phyloP scores from a whole-genome alignment of 2,113 vertebrate genomes.

The Phalacrocorax pelagicus region DNA sequence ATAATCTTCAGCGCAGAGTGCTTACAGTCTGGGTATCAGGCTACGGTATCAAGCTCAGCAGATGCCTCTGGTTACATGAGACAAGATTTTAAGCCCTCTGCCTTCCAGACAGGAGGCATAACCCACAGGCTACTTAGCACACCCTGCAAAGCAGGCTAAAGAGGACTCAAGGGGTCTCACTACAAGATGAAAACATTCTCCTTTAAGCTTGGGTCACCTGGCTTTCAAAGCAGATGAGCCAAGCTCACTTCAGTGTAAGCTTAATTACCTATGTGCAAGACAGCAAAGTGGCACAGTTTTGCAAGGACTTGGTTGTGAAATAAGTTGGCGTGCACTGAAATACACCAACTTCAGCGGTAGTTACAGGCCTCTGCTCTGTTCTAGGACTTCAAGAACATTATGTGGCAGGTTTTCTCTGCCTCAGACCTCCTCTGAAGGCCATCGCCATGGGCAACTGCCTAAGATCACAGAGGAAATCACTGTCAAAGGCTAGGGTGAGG shows the following conservation, averaged over 20 bases:
- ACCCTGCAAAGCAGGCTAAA: not conserved
- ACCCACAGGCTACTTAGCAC: conserved; percentile 12
- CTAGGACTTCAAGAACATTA: not conserved
- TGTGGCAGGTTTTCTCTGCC: not conserved
- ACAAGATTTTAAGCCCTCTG: conserved; percentile 9
- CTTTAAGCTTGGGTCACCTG: not conserved
- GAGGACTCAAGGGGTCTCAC: not conserved
- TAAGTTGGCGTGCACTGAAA: not conserved
- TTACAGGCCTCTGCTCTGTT: not conserved
- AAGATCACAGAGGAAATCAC: not conserved
- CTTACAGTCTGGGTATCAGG: conserved; percentile 3
- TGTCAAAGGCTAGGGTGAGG: not conserved
- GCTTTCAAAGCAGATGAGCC: not conserved
- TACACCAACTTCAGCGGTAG: not conserved
- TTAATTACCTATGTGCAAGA: not conserved
- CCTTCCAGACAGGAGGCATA: conserved; percentile 6
- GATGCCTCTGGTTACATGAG: conserved; percentile 17
- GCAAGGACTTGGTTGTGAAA: not conserved
- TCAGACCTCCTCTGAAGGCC: not conserved
- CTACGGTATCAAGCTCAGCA: conserved; percentile 21
- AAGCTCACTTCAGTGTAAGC: not conserved
- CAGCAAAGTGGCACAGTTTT: not conserved
- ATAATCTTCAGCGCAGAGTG: not conserved
- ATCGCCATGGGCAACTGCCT: not conserved
- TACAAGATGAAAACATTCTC: not conserved